Evolutionary conservation across 2,888 invertebrate species (phyloP).

Genomic region (Mesochorus sp.): DNA sequence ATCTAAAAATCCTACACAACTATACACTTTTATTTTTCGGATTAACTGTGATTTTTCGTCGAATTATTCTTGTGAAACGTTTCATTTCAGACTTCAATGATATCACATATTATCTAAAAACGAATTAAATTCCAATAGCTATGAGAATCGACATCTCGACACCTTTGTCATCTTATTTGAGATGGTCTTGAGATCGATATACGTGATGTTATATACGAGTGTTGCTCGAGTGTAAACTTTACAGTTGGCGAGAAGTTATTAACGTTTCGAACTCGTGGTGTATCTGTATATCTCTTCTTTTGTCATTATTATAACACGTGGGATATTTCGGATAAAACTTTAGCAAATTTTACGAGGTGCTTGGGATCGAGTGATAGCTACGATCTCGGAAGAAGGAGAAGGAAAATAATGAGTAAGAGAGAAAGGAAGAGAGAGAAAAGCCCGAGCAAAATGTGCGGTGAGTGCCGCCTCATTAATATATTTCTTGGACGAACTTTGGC

Average conservation of each 20-base stretch:
- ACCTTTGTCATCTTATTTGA: no score
- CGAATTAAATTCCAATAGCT: no score
- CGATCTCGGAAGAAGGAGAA: background rate
- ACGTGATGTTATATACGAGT: no score
- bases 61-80: no score
- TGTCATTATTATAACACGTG: slow-evolving; percentile 41
- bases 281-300: background rate
- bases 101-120: no score
- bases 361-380: slow-evolving; percentile 30
- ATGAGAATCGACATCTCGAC: no score
- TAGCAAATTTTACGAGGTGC: slow-evolving; percentile 50
- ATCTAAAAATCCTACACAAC: no score
- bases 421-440: background rate
- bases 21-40: no score
- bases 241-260: slow-evolving; percentile 6
- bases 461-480: slow-evolving; percentile 70
- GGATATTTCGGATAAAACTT: slow-evolving; percentile 32
- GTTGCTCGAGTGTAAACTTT: no score
- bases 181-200: no score
- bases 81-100: no score
- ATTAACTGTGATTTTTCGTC: no score
- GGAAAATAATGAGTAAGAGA: background rate
- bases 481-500: slow-evolving; percentile 63
- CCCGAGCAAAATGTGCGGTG: slow-evolving; percentile 58
- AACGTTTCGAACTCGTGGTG: slow-evolving; percentile 10